Conservation (phyloP, 2,888 invertebrate genomes). For the Chaetogeoica ovagalla region DNA sequence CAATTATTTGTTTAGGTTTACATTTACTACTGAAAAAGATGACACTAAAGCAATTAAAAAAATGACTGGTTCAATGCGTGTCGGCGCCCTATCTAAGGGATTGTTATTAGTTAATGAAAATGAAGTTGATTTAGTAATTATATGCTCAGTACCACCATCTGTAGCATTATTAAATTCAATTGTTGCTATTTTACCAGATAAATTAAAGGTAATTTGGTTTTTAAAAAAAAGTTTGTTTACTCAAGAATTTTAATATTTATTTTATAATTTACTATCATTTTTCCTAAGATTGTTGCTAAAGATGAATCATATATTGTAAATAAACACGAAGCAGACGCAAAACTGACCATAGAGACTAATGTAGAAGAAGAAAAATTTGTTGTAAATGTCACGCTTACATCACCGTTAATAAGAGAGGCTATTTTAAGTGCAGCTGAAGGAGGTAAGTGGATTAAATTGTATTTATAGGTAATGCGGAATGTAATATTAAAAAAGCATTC, state of each 20-base stretch:
- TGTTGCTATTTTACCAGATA: constrained; percentile 78
- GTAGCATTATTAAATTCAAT: constrained; percentile 81
- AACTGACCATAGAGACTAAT: constrained; percentile 76
- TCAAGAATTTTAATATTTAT: not conserved
- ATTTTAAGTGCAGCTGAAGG: constrained; percentile 54
- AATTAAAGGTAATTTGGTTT: constrained; percentile 66
- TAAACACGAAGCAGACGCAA: constrained; percentile 81
- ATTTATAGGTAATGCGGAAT: not conserved
- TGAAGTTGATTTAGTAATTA: constrained; percentile 87
- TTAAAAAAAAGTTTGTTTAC: constrained; percentile 13
- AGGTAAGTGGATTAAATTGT: constrained; percentile 52
- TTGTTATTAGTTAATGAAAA: constrained; percentile 87
- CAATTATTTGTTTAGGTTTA: constrained; percentile 62
- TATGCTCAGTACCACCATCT: constrained; percentile 96
- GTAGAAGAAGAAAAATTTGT: constrained; percentile 68
- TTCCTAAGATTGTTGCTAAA: constrained; percentile 65
- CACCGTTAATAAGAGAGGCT: constrained; percentile 84
- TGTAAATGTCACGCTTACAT: constrained; percentile 88
- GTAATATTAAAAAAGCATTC: not conserved
- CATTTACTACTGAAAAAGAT: constrained; percentile 71
- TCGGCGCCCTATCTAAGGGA: constrained; percentile 87
- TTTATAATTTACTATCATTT: constrained; percentile 6
- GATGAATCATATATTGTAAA: constrained; percentile 82
- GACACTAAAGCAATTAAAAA: constrained; percentile 65
- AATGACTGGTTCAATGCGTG: constrained; percentile 95